Evolutionary conservation across 2,797 vertebrate genomes (phyloP).

Genomic region (Poeciliopsis gracilis): DNA sequence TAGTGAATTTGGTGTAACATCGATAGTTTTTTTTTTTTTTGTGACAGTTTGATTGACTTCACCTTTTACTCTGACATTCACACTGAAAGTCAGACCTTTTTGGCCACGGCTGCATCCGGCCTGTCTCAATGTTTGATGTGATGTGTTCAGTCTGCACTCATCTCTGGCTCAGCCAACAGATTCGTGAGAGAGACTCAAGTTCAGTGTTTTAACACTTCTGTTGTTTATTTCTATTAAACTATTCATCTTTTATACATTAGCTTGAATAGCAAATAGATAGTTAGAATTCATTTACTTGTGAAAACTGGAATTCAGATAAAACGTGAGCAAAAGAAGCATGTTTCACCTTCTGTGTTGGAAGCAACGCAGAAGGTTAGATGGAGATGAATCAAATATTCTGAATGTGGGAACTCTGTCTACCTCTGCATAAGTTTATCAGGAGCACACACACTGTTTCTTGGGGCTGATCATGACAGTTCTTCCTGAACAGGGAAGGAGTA

Average conservation of each 20-base stretch:
- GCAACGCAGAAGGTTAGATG: background rate
- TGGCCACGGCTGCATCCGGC: background rate
- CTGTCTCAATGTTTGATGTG: background rate
- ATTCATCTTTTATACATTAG: background rate
- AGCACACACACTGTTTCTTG: background rate
- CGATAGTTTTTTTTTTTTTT: too few species aligned
- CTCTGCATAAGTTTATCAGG: constrained; percentile 1
- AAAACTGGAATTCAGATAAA: background rate
- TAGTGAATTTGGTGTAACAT: background rate
- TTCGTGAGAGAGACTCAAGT: background rate
- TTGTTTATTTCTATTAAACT: background rate
- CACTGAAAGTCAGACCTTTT: background rate
- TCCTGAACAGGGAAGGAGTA: constrained; percentile 3
- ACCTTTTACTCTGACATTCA: constrained; percentile 1
- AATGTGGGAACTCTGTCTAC: background rate
- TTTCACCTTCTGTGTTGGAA: background rate
- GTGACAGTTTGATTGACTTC: background rate
- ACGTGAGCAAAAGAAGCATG: background rate
- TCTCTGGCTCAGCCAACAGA: background rate
- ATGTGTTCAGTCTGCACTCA: background rate
- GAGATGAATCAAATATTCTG: background rate
- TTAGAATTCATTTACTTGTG: background rate
- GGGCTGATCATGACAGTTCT: background rate
- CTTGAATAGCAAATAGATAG: background rate
- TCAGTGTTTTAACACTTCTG: background rate